These are phyloP conservation scores for Picus viridis DNA, from an alignment of 2,797 vertebrate genomes.

Conservation along the genomic window DNA sequence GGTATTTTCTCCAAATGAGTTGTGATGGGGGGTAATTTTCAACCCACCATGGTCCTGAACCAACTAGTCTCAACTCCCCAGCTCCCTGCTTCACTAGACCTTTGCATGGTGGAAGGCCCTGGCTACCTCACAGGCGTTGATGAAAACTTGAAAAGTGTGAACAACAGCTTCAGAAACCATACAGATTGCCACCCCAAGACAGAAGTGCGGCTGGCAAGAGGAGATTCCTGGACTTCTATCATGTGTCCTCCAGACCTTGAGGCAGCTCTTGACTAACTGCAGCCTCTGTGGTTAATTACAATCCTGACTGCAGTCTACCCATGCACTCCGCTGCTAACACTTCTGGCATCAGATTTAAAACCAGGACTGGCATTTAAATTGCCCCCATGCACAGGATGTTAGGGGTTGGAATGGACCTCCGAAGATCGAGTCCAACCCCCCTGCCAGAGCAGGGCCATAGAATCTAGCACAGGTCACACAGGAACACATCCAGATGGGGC, in stretches of 20 bases:
- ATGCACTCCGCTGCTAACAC: not conserved
- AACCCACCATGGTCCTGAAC: not conserved
- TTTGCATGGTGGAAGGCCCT: not conserved
- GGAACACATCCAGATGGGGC: too few species aligned
- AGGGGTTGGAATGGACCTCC: too few species aligned
- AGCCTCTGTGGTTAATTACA: not conserved
- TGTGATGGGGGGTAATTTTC: too few species aligned
- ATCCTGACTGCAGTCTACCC: not conserved
- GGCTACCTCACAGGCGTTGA: not conserved
- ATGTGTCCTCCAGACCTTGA: not conserved
- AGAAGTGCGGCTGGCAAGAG: not conserved
- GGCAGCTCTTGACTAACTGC: not conserved
- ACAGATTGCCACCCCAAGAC: rapidly evolving
- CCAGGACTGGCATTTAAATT: not conserved
- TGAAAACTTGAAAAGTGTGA: not conserved
- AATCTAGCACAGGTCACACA: too few species aligned
- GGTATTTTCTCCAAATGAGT: too few species aligned
- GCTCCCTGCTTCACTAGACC: not conserved
- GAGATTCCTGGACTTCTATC: not conserved
- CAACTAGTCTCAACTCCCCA: not conserved
- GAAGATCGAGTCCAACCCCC: too few species aligned
- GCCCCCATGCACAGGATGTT: not conserved
- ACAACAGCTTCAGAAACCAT: not conserved
- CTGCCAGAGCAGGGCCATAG: too few species aligned
- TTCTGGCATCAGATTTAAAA: not conserved